Evolutionary conservation across 2,113 vertebrate species (phyloP).

Genomic region (Corythaeola cristata): DNA sequence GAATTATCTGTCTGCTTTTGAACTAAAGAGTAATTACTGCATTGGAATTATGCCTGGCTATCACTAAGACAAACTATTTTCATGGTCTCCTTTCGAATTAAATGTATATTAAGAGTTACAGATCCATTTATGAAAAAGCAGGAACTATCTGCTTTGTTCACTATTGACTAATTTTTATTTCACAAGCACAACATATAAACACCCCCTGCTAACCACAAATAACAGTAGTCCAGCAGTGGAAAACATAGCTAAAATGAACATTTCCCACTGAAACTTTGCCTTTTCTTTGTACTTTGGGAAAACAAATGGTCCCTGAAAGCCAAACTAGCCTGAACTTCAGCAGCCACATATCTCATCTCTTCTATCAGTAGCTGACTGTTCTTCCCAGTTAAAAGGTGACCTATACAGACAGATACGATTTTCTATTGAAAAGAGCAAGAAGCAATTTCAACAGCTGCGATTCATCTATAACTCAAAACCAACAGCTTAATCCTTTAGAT

Average conservation of each 20-base stretch:
- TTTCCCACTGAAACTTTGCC: not conserved
- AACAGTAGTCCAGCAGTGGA: not conserved
- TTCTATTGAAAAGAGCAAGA: not conserved
- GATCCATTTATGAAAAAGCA: not conserved
- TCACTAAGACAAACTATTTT: not conserved
- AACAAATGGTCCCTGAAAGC: not conserved
- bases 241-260: not conserved
- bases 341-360: not conserved
- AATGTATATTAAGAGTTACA: not conserved
- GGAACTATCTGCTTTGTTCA: not conserved
- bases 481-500: not conserved
- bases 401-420: not conserved
- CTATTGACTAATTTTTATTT: not conserved
- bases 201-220: not conserved
- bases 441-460: not conserved
- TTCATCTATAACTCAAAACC: not conserved
- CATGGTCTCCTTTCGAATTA: not conserved
- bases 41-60: not conserved
- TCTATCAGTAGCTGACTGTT: not conserved
- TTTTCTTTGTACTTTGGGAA: not conserved
- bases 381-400: slow-evolving; percentile 10
- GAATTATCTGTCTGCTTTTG: not conserved
- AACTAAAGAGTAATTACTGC: not conserved
- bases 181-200: not conserved
- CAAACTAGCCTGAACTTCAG: not conserved